Conservation (phyloP, 2,113 vertebrate species). For the Stictonetta naevosa region DNA sequence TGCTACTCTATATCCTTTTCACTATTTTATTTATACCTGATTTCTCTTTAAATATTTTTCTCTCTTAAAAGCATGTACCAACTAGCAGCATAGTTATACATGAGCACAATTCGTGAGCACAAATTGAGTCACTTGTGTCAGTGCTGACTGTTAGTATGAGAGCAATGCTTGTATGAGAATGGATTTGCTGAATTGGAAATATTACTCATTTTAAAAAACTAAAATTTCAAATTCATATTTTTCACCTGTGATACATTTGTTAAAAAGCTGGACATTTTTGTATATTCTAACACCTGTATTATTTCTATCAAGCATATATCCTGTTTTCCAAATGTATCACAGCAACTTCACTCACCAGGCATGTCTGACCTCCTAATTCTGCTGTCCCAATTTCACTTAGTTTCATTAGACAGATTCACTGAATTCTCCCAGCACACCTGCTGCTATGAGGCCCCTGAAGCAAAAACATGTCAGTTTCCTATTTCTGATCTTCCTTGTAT, state of each 20-base stretch:
- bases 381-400: not conserved
- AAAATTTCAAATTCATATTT: not conserved
- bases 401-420: not conserved
- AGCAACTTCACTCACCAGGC: not conserved
- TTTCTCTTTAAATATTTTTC: not conserved
- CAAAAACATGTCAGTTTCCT: not conserved
- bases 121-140: not conserved
- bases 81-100: not conserved
- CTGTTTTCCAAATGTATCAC: not conserved
- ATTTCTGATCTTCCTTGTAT: not conserved
- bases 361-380: not conserved
- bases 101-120: not conserved
- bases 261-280: not conserved
- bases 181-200: not conserved
- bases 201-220: not conserved
- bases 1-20: not conserved
- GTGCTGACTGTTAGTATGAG: not conserved
- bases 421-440: not conserved
- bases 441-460: not conserved
- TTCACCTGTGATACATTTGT: not conserved
- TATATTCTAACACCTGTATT: not conserved
- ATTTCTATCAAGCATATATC: not conserved
- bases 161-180: not conserved
- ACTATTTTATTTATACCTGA: not conserved
- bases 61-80: not conserved